Evolutionary conservation across 2,113 vertebrate genomes (phyloP), one percentile per base, ranked within the genome.

Genomic region (Callocephalon fimbriatum): DNA sequence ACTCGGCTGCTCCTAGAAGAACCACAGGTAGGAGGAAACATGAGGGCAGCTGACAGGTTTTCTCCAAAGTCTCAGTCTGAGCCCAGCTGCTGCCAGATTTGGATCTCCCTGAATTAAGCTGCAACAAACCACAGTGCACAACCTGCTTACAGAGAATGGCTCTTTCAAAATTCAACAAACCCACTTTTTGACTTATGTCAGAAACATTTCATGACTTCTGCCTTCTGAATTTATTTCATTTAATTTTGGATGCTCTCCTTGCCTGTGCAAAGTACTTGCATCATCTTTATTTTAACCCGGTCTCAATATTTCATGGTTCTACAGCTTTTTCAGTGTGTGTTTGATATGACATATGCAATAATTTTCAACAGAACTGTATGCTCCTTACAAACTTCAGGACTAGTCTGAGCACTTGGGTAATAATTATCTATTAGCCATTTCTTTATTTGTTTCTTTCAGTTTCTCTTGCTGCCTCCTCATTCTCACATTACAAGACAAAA

Each of bases 91-190:
- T 81, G 68, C 68, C 47, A 78, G 59, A 63, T 71, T 40, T 62
- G 68, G 37, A 74, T 89, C 11, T 77, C 65, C 72, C 50, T 42
- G 53, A 76, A 83, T 61, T 70, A 70, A 0, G 2, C 72, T 66
- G 59, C 96, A 73, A 68, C 53, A 75, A 94, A 51, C 58, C 45
- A 80, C 26, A 68, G 63, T 4, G 48, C 72, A 47, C 63, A 95
- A 86, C 78, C 58, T 66, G 63, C 73, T 79, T 72, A 51, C 2
- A 47, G 14, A 70, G 79, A 90, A 81, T 4, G 15, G 26, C 40
- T 47, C 61, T 89, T 94, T 59, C 56, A 85, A 72, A 93, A 75
- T 47, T 56, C 66, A 45, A 45, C 40, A 38, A 59, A 91, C 85
- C 26, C 45, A 42, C 50, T 59, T 32, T 21, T 63, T 74, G 56